These are phyloP conservation scores for Latrodectus geometricus DNA, from an alignment of 1,140 invertebrate genomes.

Conservation along the genomic window DNA sequence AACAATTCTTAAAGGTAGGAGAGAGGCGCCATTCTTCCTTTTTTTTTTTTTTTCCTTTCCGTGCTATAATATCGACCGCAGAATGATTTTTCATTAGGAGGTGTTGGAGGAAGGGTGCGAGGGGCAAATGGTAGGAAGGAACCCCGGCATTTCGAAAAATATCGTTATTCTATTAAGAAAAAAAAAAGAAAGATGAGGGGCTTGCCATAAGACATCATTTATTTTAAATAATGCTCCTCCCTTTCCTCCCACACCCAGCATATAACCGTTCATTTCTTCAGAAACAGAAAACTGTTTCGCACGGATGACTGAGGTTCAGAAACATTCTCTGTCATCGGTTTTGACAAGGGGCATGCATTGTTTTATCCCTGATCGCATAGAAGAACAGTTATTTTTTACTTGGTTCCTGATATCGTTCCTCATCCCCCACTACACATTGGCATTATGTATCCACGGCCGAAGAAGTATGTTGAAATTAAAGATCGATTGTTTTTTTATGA, in stretches of 20 bases:
- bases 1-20: not conserved
- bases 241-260: not conserved
- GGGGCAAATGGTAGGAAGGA: slow-evolving; percentile 11
- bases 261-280: slow-evolving; percentile 9
- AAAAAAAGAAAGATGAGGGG: slow-evolving; percentile 45
- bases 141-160: slow-evolving; percentile 42
- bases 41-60: not conserved
- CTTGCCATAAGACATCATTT: slow-evolving; percentile 59
- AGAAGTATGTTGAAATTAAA: not conserved
- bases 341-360: slow-evolving; percentile 58
- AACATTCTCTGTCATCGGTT: slow-evolving; percentile 55
- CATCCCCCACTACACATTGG: not conserved
- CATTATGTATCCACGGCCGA: slow-evolving; percentile 1
- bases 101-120: not conserved
- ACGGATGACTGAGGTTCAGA: slow-evolving; percentile 50
- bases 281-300: slow-evolving; percentile 44
- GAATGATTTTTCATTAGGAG: slow-evolving; percentile 59
- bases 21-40: not conserved
- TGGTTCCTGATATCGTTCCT: slow-evolving; percentile 1
- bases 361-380: slow-evolving; percentile 38
- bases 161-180: slow-evolving; percentile 61
- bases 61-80: slow-evolving; percentile 49
- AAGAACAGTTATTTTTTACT: slow-evolving; percentile 42
- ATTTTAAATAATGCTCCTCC: slow-evolving; percentile 54
- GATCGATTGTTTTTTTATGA: slow-evolving; percentile 56